These are phyloP conservation scores for Catharus minimus DNA, from an alignment of 2,113 vertebrate species.

Conservation along the genomic window DNA sequence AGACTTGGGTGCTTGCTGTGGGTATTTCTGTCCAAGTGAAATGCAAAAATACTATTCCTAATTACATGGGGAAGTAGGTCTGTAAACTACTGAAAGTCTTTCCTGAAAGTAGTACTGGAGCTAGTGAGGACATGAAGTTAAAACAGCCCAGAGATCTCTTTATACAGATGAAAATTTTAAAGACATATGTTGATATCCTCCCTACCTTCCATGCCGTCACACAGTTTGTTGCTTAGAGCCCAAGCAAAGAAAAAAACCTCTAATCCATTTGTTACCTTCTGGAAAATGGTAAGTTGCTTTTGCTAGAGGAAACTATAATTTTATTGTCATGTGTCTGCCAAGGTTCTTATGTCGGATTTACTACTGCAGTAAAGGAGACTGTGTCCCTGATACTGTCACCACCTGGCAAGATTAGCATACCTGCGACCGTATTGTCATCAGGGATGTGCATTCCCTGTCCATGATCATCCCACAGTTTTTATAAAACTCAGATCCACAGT, in stretches of 20 bases:
- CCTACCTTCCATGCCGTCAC: background rate
- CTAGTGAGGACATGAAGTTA: background rate
- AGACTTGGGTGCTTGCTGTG: background rate
- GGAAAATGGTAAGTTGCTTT: background rate
- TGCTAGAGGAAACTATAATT: background rate
- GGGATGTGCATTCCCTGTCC: background rate
- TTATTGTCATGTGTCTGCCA: background rate
- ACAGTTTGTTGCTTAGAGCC: background rate
- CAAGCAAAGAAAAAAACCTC: background rate
- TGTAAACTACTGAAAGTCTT: background rate
- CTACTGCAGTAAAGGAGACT: background rate
- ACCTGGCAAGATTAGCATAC: background rate
- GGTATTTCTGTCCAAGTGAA: background rate
- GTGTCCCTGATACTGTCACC: background rate
- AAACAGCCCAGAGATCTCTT: background rate
- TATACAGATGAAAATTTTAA: background rate
- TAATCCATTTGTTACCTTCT: background rate
- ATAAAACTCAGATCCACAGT: background rate
- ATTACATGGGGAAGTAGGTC: background rate
- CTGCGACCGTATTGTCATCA: background rate
- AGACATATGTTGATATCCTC: background rate
- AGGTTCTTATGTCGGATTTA: background rate
- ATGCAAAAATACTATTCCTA: background rate
- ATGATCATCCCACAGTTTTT: rapidly evolving
- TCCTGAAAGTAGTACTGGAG: background rate